Conservation (phyloP, 2,888 invertebrate species). For the Monopis laevigella region DNA sequence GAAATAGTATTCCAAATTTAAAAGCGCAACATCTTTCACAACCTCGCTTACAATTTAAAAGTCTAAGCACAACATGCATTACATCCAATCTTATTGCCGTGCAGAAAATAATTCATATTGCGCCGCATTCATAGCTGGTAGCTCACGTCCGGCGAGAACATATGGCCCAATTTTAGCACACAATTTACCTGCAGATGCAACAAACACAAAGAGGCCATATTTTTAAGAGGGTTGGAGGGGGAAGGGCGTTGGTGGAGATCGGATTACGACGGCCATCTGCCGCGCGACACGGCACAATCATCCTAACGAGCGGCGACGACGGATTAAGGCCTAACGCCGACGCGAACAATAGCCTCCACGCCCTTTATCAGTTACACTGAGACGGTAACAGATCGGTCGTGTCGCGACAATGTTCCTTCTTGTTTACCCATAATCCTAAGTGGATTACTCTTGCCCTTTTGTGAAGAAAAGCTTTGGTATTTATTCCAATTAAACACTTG, state of each 20-base stretch:
- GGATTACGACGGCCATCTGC: slow-evolving; percentile 63
- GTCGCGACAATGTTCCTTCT: slow-evolving; percentile 53
- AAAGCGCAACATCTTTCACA: slow-evolving; percentile 1
- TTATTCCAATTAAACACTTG: too few relatives aligned
- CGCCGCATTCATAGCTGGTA: slow-evolving; percentile 45
- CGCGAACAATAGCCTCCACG: slow-evolving; percentile 47
- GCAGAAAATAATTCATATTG: slow-evolving; percentile 47
- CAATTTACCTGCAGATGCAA: slow-evolving; percentile 67
- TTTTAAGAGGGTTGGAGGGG: slow-evolving; percentile 30
- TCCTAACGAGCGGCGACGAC: slow-evolving; percentile 58
- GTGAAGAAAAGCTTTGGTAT: too few relatives aligned
- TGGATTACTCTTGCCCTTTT: slow-evolving; percentile 40
- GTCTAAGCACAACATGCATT: slow-evolving; percentile 4
- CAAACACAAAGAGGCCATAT: slow-evolving; percentile 61
- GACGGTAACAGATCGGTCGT: slow-evolving; percentile 58
- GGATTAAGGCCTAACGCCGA: slow-evolving; percentile 61
- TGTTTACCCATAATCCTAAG: slow-evolving; percentile 62
- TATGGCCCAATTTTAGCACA: slow-evolving; percentile 57
- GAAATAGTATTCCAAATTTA: slow-evolving; percentile 9
- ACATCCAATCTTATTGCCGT: slow-evolving; percentile 9
- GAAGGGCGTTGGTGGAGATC: slow-evolving; percentile 35
- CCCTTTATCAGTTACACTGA: slow-evolving; percentile 48
- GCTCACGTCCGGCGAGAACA: slow-evolving; percentile 41
- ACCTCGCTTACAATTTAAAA: slow-evolving; percentile 3
- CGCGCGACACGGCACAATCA: slow-evolving; percentile 57